These are phyloP conservation scores for Umimayanthus chanpuru DNA, from an alignment of 92 coral and sea anemone species.

Conservation along the genomic window DNA sequence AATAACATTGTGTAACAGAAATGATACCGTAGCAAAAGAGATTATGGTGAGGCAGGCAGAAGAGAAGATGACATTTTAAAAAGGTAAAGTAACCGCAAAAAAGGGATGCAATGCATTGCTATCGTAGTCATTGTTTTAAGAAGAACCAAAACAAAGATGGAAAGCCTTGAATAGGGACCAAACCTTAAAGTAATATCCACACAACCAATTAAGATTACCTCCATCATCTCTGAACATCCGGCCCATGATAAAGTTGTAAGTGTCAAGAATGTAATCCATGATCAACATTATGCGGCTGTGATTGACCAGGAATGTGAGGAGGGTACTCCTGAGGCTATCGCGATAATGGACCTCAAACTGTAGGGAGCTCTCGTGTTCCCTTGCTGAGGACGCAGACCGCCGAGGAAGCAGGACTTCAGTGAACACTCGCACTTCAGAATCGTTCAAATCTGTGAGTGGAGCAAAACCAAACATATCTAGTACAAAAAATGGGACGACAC, in stretches of 20 bases:
- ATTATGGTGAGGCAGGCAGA: too few relatives aligned
- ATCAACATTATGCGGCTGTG: slow-evolving; percentile 95
- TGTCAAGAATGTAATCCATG: slow-evolving; percentile 86
- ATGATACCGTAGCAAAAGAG: too few relatives aligned
- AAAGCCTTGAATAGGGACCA: background rate
- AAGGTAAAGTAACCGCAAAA: background rate
- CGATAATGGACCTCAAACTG: slow-evolving; percentile 97
- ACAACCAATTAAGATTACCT: slow-evolving; percentile 20
- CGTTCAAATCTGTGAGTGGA: slow-evolving; percentile 55
- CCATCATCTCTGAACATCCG: slow-evolving; percentile 74
- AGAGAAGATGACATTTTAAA: too few relatives aligned
- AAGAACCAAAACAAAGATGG: background rate
- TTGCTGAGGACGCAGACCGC: slow-evolving; percentile 50
- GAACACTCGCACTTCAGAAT: slow-evolving; percentile 79
- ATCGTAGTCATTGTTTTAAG: background rate
- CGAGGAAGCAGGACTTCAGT: slow-evolving; percentile 85
- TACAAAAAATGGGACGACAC: background rate
- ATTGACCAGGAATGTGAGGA: slow-evolving; percentile 84
- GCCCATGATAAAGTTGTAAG: slow-evolving; percentile 96
- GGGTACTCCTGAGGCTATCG: slow-evolving; percentile 80
- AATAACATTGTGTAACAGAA: too few relatives aligned
- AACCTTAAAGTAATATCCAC: background rate
- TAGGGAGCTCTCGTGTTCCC: slow-evolving; percentile 62
- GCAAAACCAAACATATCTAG: background rate
- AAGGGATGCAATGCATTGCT: background rate